Percentiles rank a stretch among this genome's conserved stretches.
Conservation (phyloP, 1,140 invertebrate species). For the Oscheius sp. region DNA sequence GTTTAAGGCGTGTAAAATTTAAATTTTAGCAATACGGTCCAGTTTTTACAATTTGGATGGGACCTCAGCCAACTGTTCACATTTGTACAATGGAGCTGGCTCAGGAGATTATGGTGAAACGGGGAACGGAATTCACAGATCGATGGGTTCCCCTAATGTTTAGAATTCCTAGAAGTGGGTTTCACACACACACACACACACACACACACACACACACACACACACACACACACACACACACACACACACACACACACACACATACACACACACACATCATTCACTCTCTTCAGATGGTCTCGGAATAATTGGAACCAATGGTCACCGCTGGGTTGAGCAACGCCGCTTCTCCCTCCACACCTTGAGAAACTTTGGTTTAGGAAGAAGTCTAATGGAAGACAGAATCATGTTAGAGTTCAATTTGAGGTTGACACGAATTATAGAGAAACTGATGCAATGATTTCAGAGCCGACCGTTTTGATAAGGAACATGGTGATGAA, state of each 20-base stretch:
- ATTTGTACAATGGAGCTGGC: background rate
- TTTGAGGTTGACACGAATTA: background rate
- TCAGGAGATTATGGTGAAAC: constrained; percentile 3
- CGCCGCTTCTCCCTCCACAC: constrained; percentile 44
- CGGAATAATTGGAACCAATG: constrained; percentile 27
- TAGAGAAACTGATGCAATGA: background rate
- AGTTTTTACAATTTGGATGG: constrained; percentile 13
- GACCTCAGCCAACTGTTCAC: background rate
- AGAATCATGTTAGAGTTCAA: constrained; percentile 28
- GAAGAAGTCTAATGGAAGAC: constrained; percentile 44
- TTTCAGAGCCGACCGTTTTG: background rate
- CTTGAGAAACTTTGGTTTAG: constrained; percentile 44
- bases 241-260: too few relatives aligned
- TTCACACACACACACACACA: too few relatives aligned
- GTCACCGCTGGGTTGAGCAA: constrained; percentile 39
- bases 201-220: background rate
- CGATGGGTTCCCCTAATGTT: constrained; percentile 1
- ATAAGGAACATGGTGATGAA: constrained; percentile 4
- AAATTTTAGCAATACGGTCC: constrained; percentile 11
- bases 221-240: too few relatives aligned
- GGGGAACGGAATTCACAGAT: background rate
- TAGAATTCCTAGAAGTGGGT: background rate
- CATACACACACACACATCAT: too few relatives aligned
- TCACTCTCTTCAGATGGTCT: constrained; percentile 26
- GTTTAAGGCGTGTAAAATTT: background rate